Evolutionary conservation across 2,113 vertebrate genomes (phyloP).

Genomic region (Podarcis raffonei): DNA sequence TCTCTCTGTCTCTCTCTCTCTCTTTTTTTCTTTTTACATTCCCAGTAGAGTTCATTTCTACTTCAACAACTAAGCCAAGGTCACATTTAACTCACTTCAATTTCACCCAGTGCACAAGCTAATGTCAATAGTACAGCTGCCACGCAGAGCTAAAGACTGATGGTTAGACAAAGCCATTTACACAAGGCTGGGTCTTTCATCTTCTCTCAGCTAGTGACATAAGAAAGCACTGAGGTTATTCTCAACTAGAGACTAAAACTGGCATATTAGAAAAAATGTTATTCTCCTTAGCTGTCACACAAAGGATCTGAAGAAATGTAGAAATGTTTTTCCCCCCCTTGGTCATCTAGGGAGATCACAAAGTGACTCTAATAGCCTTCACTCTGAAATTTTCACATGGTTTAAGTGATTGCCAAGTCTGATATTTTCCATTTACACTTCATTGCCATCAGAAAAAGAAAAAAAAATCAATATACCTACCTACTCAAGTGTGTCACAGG

Average conservation of each 20-base stretch:
- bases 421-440: conserved; percentile 90
- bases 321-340: conserved; percentile 81
- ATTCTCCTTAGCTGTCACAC: conserved; percentile 86
- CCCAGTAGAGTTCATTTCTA: conserved; percentile 87
- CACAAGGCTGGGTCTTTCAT: conserved; percentile 87
- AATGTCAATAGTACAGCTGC: conserved; percentile 87
- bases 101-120: conserved; percentile 87
- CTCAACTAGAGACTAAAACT: conserved; percentile 83
- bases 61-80: conserved; percentile 89
- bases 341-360: conserved; percentile 86
- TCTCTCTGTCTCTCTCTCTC: conserved; percentile 76
- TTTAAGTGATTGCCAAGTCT: conserved; percentile 87
- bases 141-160: conserved; percentile 87
- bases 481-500: conserved; percentile 86
- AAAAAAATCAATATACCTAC: conserved; percentile 90
- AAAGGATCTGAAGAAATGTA: conserved; percentile 86
- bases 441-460: conserved; percentile 85
- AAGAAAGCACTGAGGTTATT: conserved; percentile 85
- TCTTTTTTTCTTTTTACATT: conserved; percentile 80
- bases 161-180: conserved; percentile 89
- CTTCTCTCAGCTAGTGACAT: conserved; percentile 86
- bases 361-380: conserved; percentile 87
- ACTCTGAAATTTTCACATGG: conserved; percentile 87
- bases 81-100: conserved; percentile 89
- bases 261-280: conserved; percentile 85